phyloP scores from a whole-genome alignment of 2,888 invertebrate genomes.

The Spodoptera picta region DNA sequence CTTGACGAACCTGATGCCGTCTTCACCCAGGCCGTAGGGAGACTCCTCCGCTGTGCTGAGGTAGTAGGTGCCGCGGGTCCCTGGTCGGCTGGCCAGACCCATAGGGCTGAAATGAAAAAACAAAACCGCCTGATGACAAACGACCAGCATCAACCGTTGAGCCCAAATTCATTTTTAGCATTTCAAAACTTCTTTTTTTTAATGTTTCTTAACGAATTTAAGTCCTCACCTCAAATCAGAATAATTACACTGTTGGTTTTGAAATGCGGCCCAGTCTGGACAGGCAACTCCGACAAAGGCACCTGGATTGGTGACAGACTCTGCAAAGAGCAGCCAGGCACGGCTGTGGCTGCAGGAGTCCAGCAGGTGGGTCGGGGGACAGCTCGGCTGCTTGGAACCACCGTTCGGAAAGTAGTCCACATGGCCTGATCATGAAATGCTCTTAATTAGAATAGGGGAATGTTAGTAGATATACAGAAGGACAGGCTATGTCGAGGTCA shows the following conservation, averaged over 20 bases:
- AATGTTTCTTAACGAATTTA: too few relatives aligned
- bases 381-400: conserved; percentile 78
- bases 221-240: conserved; percentile 62
- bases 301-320: conserved; percentile 64
- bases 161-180: too few relatives aligned
- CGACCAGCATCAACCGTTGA: too few relatives aligned
- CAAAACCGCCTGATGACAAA: not conserved
- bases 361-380: conserved; percentile 57
- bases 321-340: conserved; percentile 73
- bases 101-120: conserved; percentile 44
- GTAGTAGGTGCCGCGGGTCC: conserved; percentile 48
- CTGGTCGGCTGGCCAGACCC: conserved; percentile 48
- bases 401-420: conserved; percentile 82
- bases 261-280: conserved; percentile 70
- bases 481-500: too few relatives aligned
- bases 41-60: conserved; percentile 47
- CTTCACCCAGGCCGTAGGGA: conserved; percentile 43
- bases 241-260: conserved; percentile 62
- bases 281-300: conserved; percentile 75
- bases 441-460: too few relatives aligned
- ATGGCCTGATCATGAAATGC: conserved; percentile 66
- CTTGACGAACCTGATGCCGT: conserved; percentile 41
- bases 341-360: conserved; percentile 81
- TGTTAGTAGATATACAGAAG: too few relatives aligned
- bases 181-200: too few relatives aligned